Evolutionary conservation across 2,888 invertebrate genomes (phyloP).

Genomic region (Balanococcus diminutus): DNA sequence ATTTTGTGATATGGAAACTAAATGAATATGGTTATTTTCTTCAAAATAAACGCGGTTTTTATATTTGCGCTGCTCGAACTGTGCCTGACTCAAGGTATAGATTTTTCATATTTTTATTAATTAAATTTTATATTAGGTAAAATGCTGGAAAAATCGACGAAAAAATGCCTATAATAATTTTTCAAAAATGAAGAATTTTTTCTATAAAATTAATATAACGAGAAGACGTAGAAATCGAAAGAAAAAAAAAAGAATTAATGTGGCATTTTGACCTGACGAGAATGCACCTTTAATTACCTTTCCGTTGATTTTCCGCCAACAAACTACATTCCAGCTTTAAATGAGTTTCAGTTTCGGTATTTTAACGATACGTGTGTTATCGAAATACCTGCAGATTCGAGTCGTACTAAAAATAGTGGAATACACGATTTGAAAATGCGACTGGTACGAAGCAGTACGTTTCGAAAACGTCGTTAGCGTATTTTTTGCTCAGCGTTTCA

Average conservation of each 20-base stretch:
- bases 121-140: background rate
- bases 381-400: slow-evolving; percentile 5
- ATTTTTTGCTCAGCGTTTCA: background rate
- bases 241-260: background rate
- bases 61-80: background rate
- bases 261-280: background rate
- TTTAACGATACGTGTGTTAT: background rate
- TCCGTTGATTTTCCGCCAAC: background rate
- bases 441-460: background rate
- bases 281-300: background rate
- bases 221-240: background rate
- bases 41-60: background rate
- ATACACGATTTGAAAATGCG: background rate
- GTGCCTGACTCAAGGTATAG: background rate
- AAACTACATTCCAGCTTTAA: background rate
- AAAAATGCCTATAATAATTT: background rate
- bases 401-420: background rate
- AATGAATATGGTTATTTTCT: background rate
- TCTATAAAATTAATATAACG: no score
- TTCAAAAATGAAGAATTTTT: no score
- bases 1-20: background rate
- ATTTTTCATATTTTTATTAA: background rate
- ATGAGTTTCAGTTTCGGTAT: background rate
- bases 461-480: background rate
- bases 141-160: no score